These are phyloP conservation scores for Pentalonia nigronervosa DNA, from an alignment of 1,140 invertebrate genomes.

Conservation along the genomic window DNA sequence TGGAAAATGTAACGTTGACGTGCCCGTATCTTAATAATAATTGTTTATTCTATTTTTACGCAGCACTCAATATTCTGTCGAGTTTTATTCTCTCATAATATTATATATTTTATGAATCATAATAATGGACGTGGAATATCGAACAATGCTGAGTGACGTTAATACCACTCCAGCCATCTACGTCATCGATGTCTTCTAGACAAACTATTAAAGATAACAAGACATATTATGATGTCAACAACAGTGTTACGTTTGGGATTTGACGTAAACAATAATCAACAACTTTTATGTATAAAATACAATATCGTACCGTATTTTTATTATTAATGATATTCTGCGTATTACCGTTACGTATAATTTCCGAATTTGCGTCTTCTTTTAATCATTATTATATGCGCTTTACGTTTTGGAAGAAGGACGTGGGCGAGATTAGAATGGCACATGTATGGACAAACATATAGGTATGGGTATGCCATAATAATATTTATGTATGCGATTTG, in stretches of 20 bases:
- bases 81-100: not conserved
- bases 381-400: not conserved
- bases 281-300: not conserved
- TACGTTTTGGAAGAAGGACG: not conserved
- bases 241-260: not conserved
- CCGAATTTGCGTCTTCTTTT: not conserved
- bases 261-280: not conserved
- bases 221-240: not conserved
- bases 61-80: not conserved
- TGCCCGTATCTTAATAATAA: not conserved
- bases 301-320: not conserved
- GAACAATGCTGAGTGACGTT: not conserved
- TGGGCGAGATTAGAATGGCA: not conserved
- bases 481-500: not conserved
- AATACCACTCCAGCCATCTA: not conserved
- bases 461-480: not conserved
- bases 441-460: not conserved
- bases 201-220: not conserved
- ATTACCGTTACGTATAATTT: not conserved
- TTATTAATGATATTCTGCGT: not conserved
- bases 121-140: not conserved
- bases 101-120: not conserved
- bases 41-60: not conserved
- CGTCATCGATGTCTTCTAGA: no score
- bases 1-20: not conserved